Percentiles rank a stretch among this genome's conserved stretches.
Conservation (phyloP, 1,140 invertebrate species). For the Drosophila sp. region DNA sequence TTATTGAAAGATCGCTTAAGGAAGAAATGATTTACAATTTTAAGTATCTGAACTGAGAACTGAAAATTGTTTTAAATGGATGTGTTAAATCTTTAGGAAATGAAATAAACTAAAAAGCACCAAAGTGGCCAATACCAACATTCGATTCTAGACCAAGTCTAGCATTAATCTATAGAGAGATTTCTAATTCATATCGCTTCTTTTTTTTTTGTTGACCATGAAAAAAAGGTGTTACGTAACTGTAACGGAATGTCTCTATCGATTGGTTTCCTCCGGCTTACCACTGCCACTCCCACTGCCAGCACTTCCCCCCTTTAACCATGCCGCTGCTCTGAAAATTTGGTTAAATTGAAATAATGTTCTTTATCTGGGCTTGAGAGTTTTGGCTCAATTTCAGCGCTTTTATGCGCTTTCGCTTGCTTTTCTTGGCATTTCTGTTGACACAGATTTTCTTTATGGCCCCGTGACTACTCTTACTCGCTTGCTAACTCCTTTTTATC, state of each 20-base stretch:
- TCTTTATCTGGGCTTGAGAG: slow-evolving; percentile 7
- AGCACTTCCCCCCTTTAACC: not conserved
- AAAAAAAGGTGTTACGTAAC: slow-evolving; percentile 2
- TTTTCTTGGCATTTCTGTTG: slow-evolving; percentile 44
- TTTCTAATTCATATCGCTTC: no score
- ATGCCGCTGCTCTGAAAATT: not conserved
- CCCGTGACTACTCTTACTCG: slow-evolving; percentile 40
- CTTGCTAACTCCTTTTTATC: not conserved
- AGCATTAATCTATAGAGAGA: no score
- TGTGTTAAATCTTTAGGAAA: no score
- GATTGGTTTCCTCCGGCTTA: not conserved
- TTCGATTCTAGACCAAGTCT: no score
- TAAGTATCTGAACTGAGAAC: no score
- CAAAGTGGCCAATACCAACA: no score
- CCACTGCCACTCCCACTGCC: not conserved
- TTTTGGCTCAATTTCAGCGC: not conserved
- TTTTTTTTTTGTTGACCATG: not conserved
- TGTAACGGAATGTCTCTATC: not conserved
- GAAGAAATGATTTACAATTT: no score
- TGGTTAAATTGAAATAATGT: slow-evolving; percentile 8
- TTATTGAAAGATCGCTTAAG: no score
- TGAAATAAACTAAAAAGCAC: no score
- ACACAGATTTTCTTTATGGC: slow-evolving; percentile 65
- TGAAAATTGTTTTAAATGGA: no score
- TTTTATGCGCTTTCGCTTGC: slow-evolving; percentile 23